phyloP scores from a whole-genome alignment of 1,140 invertebrate genomes.

The Drosophila erecta region DNA sequence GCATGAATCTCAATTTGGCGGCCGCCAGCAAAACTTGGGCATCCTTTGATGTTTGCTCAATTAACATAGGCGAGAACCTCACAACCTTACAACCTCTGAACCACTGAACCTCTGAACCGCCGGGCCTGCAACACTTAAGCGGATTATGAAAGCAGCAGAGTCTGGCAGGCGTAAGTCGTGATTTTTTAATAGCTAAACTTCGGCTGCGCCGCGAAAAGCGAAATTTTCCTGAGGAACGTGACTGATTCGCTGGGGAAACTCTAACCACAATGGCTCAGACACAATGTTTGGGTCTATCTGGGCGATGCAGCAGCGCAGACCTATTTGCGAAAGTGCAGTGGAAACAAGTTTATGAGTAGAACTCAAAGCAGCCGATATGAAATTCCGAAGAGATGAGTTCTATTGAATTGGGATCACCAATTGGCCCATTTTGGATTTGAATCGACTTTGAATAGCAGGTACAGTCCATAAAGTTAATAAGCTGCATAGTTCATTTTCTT shows the following conservation, averaged over 20 bases:
- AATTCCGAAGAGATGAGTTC: no score
- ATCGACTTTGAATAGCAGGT: no score
- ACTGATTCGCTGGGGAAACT: constrained; percentile 17
- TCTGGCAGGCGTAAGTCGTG: constrained; percentile 29
- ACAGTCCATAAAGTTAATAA: not conserved
- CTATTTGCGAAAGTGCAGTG: not conserved
- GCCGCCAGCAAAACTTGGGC: constrained; percentile 2
- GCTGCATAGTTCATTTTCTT: not conserved
- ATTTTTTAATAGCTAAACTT: constrained; percentile 49
- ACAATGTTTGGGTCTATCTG: constrained; percentile 21
- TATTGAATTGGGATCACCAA: no score
- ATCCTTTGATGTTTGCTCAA: constrained; percentile 49
- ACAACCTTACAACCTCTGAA: not conserved
- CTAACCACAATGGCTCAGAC: constrained; percentile 19
- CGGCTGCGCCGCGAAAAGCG: not conserved
- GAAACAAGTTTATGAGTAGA: not conserved
- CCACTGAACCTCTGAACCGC: not conserved
- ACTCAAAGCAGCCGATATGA: no score
- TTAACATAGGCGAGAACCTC: constrained; percentile 32
- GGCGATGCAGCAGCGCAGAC: constrained; percentile 1
- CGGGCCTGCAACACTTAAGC: constrained; percentile 29
- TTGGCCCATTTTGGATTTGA: no score
- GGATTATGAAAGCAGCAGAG: constrained; percentile 29
- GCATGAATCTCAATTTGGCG: constrained; percentile 24
- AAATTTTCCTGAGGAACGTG: constrained; percentile 1